Percentiles rank a stretch among this genome's conserved stretches.
phyloP scores from a whole-genome alignment of 30 jellyfish, hydroid and myxozoan genomes.

The Mastigias papua region DNA sequence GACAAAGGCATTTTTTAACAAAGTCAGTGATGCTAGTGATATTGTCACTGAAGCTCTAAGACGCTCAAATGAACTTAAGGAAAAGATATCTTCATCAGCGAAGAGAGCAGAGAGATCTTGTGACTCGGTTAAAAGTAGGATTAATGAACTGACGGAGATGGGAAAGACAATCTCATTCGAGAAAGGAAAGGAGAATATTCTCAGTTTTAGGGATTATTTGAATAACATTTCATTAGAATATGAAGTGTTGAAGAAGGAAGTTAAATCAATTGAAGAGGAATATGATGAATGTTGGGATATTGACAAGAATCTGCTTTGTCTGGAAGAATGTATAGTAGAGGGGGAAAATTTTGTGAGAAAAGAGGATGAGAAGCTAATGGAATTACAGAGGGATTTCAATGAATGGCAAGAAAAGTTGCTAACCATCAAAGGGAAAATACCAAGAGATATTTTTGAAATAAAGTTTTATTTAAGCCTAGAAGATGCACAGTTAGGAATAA shows the following conservation, averaged over 20 bases:
- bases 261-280: constrained; percentile 12
- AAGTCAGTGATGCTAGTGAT: background rate
- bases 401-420: constrained; percentile 2
- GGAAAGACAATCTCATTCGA: constrained; percentile 1
- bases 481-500: background rate
- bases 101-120: background rate
- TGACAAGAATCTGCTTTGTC: constrained; percentile 20
- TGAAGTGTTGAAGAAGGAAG: constrained; percentile 20
- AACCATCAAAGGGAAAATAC: background rate
- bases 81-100: background rate
- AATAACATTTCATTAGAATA: constrained; percentile 1
- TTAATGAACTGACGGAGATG: background rate
- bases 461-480: background rate
- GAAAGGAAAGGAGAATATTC: background rate
- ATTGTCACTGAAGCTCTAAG: background rate
- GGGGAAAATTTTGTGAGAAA: background rate
- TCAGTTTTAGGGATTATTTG: background rate
- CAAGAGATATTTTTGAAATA: background rate
- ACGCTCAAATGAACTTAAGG: background rate
- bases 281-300: background rate
- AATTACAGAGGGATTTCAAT: background rate
- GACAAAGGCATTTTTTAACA: background rate
- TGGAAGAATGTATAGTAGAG: constrained; percentile 10
- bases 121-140: background rate
- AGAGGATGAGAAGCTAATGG: background rate